Conservation (phyloP, 2,113 vertebrate genomes). For the Speoplatyrhinus poulsoni region DNA sequence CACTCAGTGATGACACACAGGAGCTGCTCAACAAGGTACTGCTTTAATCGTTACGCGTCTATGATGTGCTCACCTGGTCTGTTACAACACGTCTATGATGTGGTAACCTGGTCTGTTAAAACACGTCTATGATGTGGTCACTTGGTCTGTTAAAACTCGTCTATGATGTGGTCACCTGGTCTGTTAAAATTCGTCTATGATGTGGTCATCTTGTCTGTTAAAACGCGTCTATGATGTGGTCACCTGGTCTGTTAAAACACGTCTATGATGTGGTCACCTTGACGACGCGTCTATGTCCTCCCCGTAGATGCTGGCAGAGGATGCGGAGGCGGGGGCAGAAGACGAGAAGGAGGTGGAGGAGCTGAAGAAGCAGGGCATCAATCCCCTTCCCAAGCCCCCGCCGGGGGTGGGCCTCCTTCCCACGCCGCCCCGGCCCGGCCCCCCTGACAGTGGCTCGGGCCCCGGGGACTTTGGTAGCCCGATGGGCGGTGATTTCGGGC, state of each 20-base stretch:
- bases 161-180: not conserved
- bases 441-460: slow-evolving; percentile 66
- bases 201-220: not conserved
- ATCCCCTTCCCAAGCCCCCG: slow-evolving; percentile 85
- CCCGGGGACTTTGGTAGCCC: slow-evolving; percentile 67
- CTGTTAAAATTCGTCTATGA: not conserved
- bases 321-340: slow-evolving; percentile 91
- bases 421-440: slow-evolving; percentile 79
- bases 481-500: slow-evolving; percentile 41
- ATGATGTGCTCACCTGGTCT: not conserved
- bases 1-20: slow-evolving; percentile 87
- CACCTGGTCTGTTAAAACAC: not conserved
- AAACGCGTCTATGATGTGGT: no score
- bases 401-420: slow-evolving; percentile 85
- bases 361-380: slow-evolving; percentile 95
- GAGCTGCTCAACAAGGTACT: slow-evolving; percentile 91
- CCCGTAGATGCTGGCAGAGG: slow-evolving; percentile 88
- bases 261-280: not conserved
- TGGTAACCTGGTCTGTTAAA: not conserved
- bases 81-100: not conserved
- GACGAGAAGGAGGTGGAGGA: slow-evolving; percentile 97
- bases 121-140: not conserved
- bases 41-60: no score
- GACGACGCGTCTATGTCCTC: not conserved
- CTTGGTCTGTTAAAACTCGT: not conserved